Base-by-base conservation (phyloP, 2,113 vertebrate species). In the Trichechus manatus region DNA sequence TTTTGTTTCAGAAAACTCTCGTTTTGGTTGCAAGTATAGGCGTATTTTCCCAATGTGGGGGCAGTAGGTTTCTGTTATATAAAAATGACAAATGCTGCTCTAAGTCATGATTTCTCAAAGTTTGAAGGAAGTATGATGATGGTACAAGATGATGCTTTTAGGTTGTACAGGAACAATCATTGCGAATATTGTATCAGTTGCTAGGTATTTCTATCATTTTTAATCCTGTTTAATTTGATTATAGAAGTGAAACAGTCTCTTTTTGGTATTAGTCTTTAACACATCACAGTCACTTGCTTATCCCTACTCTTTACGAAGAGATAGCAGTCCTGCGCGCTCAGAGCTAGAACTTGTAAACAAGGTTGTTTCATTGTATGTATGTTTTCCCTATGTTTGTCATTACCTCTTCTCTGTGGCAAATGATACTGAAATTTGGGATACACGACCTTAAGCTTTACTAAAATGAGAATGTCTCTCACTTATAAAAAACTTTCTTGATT, bases 391-490 rank as follows among this genome's bases (percentile, higher is more conserved):
- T 75, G 3, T 63, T 29, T 66, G 64, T 20, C 27, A 11, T 11
- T 89, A 53, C 8, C 5, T 53, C 8, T 6, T 78, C 77, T 8
- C 68, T 82, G 36, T 56, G n/a, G 13, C 15, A 80, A 70, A 80
- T 63, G 19, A 63, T 47, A 63, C 5, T 31, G 15, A 81, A 91
- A 96, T 74, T 84, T 91, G 27, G 19, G 33, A 95, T 91, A 88
- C 3, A 82, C 0, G 14, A 7, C 27, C 91, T 22, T 82, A 78
- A 91, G 9, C 13, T 79, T 81, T 82, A 64, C 17, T 84, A 87
- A 72, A 70, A 20, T 79, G 31, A 89, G 44, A 78, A 72, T 44
- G 6, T 82, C 9, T 36, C 85, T 87, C 29, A 72, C n/a, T 83
- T 86, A 53, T 15, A n/a, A 31, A 93, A 27, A 91, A 53, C 10